Base-by-base conservation (phyloP, 2,888 invertebrate genomes). In the Monoplex corrugatus region DNA sequence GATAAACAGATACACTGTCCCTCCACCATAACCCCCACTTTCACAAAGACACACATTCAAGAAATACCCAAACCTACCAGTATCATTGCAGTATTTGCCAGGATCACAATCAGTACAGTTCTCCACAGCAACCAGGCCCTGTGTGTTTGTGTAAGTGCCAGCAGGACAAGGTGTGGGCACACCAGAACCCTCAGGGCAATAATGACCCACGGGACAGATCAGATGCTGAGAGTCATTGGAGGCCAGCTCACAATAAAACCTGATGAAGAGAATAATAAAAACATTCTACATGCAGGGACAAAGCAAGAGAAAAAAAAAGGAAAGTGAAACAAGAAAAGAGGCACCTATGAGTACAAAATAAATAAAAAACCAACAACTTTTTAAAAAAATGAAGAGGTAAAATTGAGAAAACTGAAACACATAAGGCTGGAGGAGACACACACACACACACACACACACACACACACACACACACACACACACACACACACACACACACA, bases 71-170 rank as follows among this genome's bases (percentile, higher is more conserved):
- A 23, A 8, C 19, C 28, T 90, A 95, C 95, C 95, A 87, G 95
- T 94, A 72, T 93, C 94, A 91, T 95, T 95, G 89, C 95, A 95
- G 93, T 94, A 95, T 91, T 92, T 93, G n/a, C 95, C 95, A 23
- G 93, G 92, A 89, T 94, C 93, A 92, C 95, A 95, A 10, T 87
- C 83, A 40, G 92, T 90, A 92, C 95, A 95, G 87, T 95, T 93
- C 0, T 93, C 90, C 8, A 88, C 89, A 90, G 94, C 94, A 28
- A 87, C 91, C 83, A 94, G 93, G 2, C 94, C 94, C 87, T 91
- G 90, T 35, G 94, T 94, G 87, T 92, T 93, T 8, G 94, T 94
- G 90, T 94, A 94, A 50, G 88, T 92, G 40, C 95, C 95, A 38
- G 87, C 83, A 19, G 94, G 94, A 89, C 95, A 95, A 1, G 94